Evolutionary conservation across 2,888 invertebrate genomes (phyloP).

Genomic region (Ariolimax columbianus): DNA sequence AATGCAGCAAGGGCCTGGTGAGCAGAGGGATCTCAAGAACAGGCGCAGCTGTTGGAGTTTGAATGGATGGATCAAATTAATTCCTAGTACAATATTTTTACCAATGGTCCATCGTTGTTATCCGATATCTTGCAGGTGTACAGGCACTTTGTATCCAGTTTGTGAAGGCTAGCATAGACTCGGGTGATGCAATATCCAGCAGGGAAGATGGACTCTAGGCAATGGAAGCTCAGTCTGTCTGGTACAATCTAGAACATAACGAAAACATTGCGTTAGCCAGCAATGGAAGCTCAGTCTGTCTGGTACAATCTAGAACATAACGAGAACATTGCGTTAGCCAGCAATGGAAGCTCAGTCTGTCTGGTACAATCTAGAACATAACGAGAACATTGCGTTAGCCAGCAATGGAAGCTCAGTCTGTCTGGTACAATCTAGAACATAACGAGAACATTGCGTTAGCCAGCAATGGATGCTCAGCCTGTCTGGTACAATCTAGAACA

Average conservation of each 20-base stretch:
- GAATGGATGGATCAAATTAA: background rate
- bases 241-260: constrained; percentile 81
- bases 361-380: constrained; percentile 82
- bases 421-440: constrained; percentile 82
- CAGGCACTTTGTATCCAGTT: constrained; percentile 85
- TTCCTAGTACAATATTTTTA: constrained; percentile 70
- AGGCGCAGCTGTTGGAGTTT: too few species aligned
- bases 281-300: constrained; percentile 86
- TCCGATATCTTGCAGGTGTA: constrained; percentile 91
- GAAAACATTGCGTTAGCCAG: background rate
- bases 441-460: background rate
- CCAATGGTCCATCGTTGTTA: constrained; percentile 84
- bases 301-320: constrained; percentile 81
- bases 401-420: constrained; percentile 84
- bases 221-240: constrained; percentile 85
- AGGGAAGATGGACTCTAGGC: constrained; percentile 86
- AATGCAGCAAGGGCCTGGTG: too few species aligned
- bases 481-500: constrained; percentile 82
- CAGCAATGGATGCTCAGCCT: constrained; percentile 84
- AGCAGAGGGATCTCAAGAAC: too few species aligned
- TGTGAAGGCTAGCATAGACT: constrained; percentile 86
- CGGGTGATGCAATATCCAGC: constrained; percentile 88
- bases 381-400: background rate
- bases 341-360: constrained; percentile 85
- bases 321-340: background rate